Evolutionary conservation across 2,113 vertebrate species (phyloP), one percentile per base, ranked within the genome.

Genomic region (Colius striatus): DNA sequence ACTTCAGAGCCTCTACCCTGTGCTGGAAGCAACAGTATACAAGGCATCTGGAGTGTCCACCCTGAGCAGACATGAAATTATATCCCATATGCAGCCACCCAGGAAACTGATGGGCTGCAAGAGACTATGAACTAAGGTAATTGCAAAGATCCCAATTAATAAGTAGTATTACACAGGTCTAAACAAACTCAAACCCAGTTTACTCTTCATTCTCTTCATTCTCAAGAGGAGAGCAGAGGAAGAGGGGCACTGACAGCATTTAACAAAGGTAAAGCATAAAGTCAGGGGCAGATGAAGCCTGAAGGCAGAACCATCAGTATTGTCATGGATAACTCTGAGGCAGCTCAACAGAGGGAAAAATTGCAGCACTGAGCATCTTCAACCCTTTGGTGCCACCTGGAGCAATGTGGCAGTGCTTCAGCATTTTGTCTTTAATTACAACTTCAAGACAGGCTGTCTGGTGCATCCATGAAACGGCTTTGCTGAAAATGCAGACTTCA

Each of bases 381-480:
- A 73, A 14, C 36, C 47, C 86, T 90, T 79, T 94, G 68, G 83
- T 94, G 85, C 92, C 94, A 88, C 68, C 90, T 84, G 79, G 65
- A 96, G 88, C 79, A 90, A 32, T 4, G n/a, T 29, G 88, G 75
- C 2, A 26, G 25, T 11, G 19, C 77, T 90, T 53, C 50, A 41
- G 53, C 25, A 29, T 13, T 72, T 74, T 71, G 60, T 68, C 53
- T 78, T 73, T 13, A 47, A 57, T 30, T 18, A 38, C 60, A 84
- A n/a, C 22, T 77, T n/a, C 29, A 20, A 53, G 55, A 62, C 18
- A 16, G 41, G 45, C 72, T 61, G 67, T 22, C 71, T 72, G 41
- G 57, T 94, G 62, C 19, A 71, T 15, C 30, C 9, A 7, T 17
- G 11, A 72, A n/a, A 82, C 1, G 1, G 34, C 45, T 67, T 45